Evolutionary conservation across 2,888 invertebrate genomes (phyloP).

Genomic region (Sesia apiformis): DNA sequence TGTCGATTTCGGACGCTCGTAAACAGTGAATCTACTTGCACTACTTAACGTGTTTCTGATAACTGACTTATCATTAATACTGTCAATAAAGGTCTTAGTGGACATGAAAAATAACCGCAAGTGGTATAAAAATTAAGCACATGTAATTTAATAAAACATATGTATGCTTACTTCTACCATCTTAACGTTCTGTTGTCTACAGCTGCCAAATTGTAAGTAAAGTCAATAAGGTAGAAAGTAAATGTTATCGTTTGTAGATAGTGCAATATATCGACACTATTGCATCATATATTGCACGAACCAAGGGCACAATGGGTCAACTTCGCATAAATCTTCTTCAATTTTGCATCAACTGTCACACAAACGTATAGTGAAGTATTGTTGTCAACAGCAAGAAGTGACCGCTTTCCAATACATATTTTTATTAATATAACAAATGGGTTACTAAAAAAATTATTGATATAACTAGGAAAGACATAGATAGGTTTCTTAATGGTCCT

Average conservation of each 20-base stretch:
- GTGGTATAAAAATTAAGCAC: too few species aligned
- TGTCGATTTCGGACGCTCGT: conserved; percentile 35
- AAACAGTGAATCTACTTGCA: conserved; percentile 36
- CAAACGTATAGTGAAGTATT: background rate
- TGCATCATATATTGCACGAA: conserved; percentile 43
- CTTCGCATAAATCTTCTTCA: conserved; percentile 2
- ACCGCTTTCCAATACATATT: too few species aligned
- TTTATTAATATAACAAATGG: too few species aligned
- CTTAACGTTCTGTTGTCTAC: too few species aligned
- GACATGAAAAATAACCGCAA: too few species aligned
- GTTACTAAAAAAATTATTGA: too few species aligned
- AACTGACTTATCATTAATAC: conserved; percentile 9
- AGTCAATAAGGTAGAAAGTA: background rate
- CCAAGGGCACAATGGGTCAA: conserved; percentile 12
- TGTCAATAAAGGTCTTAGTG: background rate
- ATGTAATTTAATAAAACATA: too few species aligned
- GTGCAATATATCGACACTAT: conserved; percentile 21
- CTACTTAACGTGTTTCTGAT: conserved; percentile 28
- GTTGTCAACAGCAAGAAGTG: too few species aligned
- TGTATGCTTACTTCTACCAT: too few species aligned
- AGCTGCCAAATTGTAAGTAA: background rate
- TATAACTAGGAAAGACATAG: too few species aligned
- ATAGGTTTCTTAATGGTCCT: too few species aligned
- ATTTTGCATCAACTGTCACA: conserved; percentile 1
- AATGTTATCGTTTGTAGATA: conserved; percentile 7